These are phyloP conservation scores for Homarus gammarus DNA, from an alignment of 2,888 invertebrate genomes.

Conservation along the genomic window DNA sequence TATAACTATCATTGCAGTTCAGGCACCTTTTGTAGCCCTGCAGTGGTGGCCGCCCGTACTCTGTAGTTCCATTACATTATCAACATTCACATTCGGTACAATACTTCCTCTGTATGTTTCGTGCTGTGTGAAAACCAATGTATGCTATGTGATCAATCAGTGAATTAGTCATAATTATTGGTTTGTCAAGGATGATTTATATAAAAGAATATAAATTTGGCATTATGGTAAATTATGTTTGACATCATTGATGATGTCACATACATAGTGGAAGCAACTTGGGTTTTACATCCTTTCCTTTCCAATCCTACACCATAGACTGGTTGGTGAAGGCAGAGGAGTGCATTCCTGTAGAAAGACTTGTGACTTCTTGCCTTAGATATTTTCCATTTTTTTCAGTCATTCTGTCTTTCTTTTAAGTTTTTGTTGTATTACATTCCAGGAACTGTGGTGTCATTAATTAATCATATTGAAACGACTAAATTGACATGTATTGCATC, in stretches of 20 bases:
- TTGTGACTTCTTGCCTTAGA: slow-evolving; percentile 39
- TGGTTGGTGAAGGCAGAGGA: slow-evolving; percentile 44
- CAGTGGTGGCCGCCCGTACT: slow-evolving; percentile 24
- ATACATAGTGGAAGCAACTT: slow-evolving; percentile 50
- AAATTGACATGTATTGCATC: not conserved
- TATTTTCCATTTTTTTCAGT: slow-evolving; percentile 8
- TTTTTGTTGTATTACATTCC: slow-evolving; percentile 56
- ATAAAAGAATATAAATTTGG: slow-evolving; percentile 7
- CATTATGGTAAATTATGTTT: not conserved
- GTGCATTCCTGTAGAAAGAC: slow-evolving; percentile 63
- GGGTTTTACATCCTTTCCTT: slow-evolving; percentile 38
- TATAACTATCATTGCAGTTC: slow-evolving; percentile 25
- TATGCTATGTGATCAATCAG: slow-evolving; percentile 18
- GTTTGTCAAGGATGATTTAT: slow-evolving; percentile 4
- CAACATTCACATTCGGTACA: slow-evolving; percentile 28
- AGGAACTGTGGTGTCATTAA: slow-evolving; percentile 49
- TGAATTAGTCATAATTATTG: not conserved
- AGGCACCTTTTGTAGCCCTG: slow-evolving; percentile 36
- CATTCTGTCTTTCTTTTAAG: slow-evolving; percentile 12
- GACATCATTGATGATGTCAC: slow-evolving; percentile 25
- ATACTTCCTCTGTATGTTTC: slow-evolving; percentile 26
- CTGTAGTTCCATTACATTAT: slow-evolving; percentile 23
- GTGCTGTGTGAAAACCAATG: slow-evolving; percentile 22
- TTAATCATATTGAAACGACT: not conserved
- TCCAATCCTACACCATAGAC: not conserved